A percentile compares a stretch with the other conserved stretches of the same genome.
Conservation (phyloP, 2,113 vertebrate genomes). For the Pao palembangensis region DNA sequence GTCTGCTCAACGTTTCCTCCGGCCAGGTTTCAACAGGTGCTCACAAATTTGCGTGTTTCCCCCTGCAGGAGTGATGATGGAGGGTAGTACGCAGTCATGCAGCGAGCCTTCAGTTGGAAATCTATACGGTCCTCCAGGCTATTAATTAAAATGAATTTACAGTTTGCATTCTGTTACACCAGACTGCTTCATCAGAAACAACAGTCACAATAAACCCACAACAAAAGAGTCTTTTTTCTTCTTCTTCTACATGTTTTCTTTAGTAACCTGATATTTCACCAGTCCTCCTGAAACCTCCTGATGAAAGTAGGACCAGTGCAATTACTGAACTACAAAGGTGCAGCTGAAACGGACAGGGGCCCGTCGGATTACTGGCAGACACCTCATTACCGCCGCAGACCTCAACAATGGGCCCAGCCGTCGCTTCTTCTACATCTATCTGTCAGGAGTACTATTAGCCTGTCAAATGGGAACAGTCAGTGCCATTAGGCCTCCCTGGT, state of each 20-base stretch:
- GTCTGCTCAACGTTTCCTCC: no score
- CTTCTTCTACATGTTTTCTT: conserved; percentile 21
- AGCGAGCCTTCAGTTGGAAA: background rate
- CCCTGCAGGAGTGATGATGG: background rate
- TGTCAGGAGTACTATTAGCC: conserved; percentile 74
- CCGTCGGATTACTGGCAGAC: conserved; percentile 70
- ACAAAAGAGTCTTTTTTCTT: background rate
- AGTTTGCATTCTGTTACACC: conserved; percentile 9
- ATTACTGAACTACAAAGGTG: conserved; percentile 66
- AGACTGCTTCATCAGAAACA: conserved; percentile 10
- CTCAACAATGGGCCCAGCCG: conserved; percentile 67
- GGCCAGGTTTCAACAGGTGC: background rate
- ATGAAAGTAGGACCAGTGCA: conserved; percentile 51
- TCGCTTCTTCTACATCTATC: conserved; percentile 69
- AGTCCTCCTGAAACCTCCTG: conserved; percentile 20
- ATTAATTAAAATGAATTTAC: conserved; percentile 10
- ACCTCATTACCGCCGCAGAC: conserved; percentile 70
- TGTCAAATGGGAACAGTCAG: conserved; percentile 68
- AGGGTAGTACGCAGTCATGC: background rate
- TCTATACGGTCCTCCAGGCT: background rate
- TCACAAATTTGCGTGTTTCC: background rate
- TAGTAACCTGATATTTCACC: background rate
- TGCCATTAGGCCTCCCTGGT: conserved; percentile 69
- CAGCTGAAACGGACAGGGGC: conserved; percentile 51
- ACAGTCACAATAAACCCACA: background rate